Percentiles rank a stretch among this genome's conserved stretches.
Conservation (phyloP, 2,888 invertebrate genomes). For the Drosophila meridionalis region DNA sequence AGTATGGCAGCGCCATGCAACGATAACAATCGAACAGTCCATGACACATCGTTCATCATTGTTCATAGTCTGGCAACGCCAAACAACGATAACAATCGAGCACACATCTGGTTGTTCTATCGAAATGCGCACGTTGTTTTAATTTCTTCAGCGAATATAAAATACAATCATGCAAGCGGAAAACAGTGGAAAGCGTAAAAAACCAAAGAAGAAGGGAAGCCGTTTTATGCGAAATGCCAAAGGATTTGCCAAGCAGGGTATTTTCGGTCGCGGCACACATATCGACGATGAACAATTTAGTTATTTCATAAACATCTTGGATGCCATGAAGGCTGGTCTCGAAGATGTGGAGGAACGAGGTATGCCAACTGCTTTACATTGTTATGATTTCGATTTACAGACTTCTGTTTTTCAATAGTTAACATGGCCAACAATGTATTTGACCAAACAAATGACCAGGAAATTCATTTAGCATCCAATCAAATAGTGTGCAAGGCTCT, state of each 20-base stretch:
- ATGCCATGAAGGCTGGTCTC: conserved; percentile 89
- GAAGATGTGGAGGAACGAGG: conserved; percentile 90
- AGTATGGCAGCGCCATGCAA: conserved; percentile 41
- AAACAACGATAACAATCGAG: conserved; percentile 23
- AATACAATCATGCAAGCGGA: conserved; percentile 47
- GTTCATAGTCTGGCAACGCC: conserved; percentile 33
- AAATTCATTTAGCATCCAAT: conserved; percentile 90
- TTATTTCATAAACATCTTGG: conserved; percentile 91
- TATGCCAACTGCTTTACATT: conserved; percentile 79
- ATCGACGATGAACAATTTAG: conserved; percentile 90
- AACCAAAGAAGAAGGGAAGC: conserved; percentile 73
- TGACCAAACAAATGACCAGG: conserved; percentile 89
- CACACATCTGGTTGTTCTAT: conserved; percentile 10
- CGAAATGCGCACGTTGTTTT: conserved; percentile 48
- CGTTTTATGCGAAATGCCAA: conserved; percentile 88
- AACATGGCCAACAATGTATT: conserved; percentile 90
- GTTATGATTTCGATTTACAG: not conserved
- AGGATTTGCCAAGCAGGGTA: conserved; percentile 91
- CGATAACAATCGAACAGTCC: conserved; percentile 22
- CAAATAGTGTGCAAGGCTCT: conserved; percentile 92
- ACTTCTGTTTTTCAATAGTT: conserved; percentile 56
- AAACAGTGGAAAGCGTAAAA: conserved; percentile 50
- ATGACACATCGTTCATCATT: not conserved
- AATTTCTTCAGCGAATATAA: conserved; percentile 5
- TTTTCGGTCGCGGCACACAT: conserved; percentile 89